These are phyloP conservation scores for Acanthosepion esculentum DNA, from an alignment of 2,888 invertebrate species.

Conservation along the genomic window DNA sequence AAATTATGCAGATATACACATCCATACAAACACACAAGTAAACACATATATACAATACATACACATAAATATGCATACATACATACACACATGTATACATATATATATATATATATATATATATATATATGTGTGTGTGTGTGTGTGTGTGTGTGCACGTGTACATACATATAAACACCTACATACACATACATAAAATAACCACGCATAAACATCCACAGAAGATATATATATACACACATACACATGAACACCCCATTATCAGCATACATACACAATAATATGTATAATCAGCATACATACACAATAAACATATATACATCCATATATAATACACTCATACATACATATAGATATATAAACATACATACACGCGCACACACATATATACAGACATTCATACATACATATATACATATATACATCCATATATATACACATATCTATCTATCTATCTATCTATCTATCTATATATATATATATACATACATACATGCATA, in stretches of 20 bases:
- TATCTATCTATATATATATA: background rate
- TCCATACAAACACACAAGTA: too few species aligned
- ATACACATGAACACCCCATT: background rate
- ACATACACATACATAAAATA: background rate
- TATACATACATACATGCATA: background rate
- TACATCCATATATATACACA: background rate
- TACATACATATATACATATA: background rate
- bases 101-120: background rate
- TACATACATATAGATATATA: background rate
- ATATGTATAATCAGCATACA: too few species aligned
- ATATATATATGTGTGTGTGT: background rate
- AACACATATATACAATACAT: too few species aligned
- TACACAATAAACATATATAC: background rate
- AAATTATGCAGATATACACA: too few species aligned
- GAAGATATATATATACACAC: background rate
- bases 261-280: too few species aligned
- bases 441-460: background rate
- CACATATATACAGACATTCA: background rate
- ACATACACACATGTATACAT: background rate
- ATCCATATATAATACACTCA: background rate
- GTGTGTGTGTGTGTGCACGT: background rate
- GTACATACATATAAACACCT: background rate
- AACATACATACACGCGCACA: background rate
- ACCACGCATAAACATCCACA: background rate
- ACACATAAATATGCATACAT: background rate